phyloP scores from a whole-genome alignment of 2,797 vertebrate species.

The Limosa lapponica region DNA sequence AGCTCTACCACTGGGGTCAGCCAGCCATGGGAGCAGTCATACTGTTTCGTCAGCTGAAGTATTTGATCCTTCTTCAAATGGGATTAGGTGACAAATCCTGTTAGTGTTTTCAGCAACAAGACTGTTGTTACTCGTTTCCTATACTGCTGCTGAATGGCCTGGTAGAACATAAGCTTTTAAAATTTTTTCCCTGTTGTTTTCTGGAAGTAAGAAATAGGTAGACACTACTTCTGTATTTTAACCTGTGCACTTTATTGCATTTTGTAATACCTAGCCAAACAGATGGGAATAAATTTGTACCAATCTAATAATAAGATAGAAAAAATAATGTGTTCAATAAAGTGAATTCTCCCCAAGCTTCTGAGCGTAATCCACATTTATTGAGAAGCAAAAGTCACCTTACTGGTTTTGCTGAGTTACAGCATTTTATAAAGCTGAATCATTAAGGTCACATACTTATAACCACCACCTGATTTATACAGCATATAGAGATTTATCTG shows the following conservation, averaged over 20 bases:
- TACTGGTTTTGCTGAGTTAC: neutral
- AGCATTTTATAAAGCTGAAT: neutral
- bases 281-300: neutral
- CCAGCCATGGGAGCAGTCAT: neutral
- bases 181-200: neutral
- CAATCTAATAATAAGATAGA: neutral
- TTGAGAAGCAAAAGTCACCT: neutral
- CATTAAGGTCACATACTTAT: neutral
- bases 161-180: neutral
- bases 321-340: neutral
- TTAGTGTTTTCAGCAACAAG: neutral
- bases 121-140: neutral
- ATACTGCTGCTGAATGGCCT: neutral
- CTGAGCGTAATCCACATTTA: neutral
- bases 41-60: neutral
- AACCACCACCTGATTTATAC: neutral
- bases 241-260: neutral
- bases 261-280: neutral
- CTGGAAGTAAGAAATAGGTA: neutral
- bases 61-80: neutral
- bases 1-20: neutral
- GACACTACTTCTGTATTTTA: neutral
- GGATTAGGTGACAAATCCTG: neutral
- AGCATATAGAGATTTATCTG: neutral
- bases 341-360: neutral